Evolutionary conservation across 2,797 vertebrate species (phyloP).

Genomic region (Amazona ochrocephala): DNA sequence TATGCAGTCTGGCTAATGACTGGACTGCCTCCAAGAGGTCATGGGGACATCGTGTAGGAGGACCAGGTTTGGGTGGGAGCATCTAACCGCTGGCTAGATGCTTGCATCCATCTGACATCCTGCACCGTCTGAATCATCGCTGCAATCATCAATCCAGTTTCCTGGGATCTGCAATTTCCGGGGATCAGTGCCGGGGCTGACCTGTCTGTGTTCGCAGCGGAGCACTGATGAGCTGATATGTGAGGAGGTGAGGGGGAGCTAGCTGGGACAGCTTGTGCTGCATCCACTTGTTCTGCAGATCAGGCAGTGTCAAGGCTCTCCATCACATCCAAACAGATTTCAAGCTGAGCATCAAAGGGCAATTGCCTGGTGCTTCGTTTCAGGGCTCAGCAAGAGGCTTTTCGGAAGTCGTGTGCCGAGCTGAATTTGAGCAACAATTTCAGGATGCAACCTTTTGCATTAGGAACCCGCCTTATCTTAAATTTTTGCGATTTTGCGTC

Average conservation of each 20-base stretch:
- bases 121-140: neutral
- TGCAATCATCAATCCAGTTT: neutral
- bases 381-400: neutral
- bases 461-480: neutral
- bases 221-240: neutral
- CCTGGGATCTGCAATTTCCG: neutral
- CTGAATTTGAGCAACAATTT: neutral
- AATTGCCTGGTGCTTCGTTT: neutral
- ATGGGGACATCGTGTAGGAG: neutral
- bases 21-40: neutral
- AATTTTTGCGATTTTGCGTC: neutral
- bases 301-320: neutral
- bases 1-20: neutral
- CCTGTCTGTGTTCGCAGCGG: accelerated
- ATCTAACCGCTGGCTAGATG: accelerated
- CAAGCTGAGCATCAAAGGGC: accelerated
- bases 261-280: neutral
- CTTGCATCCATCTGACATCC: neutral
- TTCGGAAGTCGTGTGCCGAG: neutral
- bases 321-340: neutral
- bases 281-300: accelerated
- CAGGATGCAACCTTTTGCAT: neutral
- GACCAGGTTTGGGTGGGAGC: neutral
- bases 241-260: neutral
- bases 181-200: neutral